Evolutionary conservation across 2,113 vertebrate genomes (phyloP), one percentile per base, ranked within the genome.

Genomic region (Chionodraco myersi): DNA sequence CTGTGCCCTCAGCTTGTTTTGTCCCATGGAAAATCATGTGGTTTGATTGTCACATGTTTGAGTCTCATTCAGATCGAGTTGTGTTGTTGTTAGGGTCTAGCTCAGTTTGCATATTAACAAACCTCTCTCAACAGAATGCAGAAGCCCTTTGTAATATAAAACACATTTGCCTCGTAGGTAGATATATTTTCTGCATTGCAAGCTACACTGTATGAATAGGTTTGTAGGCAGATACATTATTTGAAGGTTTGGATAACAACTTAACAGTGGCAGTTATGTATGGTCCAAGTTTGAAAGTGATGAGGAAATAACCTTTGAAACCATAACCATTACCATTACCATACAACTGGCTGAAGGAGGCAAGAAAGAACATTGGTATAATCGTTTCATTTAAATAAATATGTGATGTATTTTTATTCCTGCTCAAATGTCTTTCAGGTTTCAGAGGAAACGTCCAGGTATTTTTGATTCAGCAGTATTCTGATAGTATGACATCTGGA

Each of bases 401-500:
- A 10, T 66, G 16, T 58, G 3, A 0, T 69, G 13, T 58, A 8
- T 45, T 54, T 4, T 59, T 36, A n/a, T 56, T 80, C 13, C 10
- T 71, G 10, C 30, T 12, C 64, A 70, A 6, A 23, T 86, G 44
- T 83, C 63, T 87, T 87, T 76, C 80, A 93, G 92, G 72, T 74
- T 81, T 44, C 72, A 79, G 47, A 75, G 54, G 71, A 54, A 64
- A 82, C 45, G n/a, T 75, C 41, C 45, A 14, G 54, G 65, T 16
- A 6, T 45, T 62, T 85, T 57, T 52, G 12, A 30, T 45, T 13
- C 54, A 57, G 34, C 34, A 4, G 7, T 53, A 62, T 53, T 54
- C 41, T 45, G 49, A 36, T 13, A 4, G 44, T 8, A 16, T 36
- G 45, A 26, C 13, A 74, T 18, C 72, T 64, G 61, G 61, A 66